Conservation (phyloP, 1,140 invertebrate genomes). For the Lithobius niger region DNA sequence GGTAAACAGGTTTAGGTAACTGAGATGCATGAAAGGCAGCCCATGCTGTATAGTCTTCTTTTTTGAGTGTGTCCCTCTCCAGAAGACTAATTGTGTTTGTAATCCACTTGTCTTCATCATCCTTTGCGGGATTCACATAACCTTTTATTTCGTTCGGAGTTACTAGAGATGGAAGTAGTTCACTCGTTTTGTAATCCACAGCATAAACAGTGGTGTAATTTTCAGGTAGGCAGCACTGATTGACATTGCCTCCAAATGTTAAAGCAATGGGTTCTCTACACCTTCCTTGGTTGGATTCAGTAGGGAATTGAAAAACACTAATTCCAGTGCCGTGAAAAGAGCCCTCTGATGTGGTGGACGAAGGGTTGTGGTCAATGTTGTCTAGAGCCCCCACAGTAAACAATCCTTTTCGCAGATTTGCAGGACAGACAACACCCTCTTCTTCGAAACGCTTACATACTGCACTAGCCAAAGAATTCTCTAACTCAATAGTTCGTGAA, state of each 20-base stretch:
- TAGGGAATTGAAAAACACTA: constrained; percentile 13
- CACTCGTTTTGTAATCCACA: neutral
- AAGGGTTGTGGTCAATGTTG: constrained; percentile 21
- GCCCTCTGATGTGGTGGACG: constrained; percentile 12
- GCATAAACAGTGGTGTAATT: neutral
- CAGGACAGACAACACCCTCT: neutral
- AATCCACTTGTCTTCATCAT: neutral
- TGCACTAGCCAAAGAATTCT: too few relatives aligned
- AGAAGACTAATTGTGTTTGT: neutral
- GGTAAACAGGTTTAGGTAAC: neutral
- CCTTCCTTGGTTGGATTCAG: constrained; percentile 3
- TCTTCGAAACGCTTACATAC: too few relatives aligned
- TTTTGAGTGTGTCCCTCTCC: neutral
- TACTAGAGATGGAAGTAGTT: neutral
- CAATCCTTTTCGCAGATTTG: neutral
- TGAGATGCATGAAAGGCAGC: neutral
- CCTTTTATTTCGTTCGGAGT: neutral
- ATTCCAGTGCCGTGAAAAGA: constrained; percentile 20
- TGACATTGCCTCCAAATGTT: neutral
- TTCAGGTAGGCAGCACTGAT: neutral
- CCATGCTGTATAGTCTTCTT: neutral
- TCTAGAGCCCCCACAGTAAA: constrained; percentile 12
- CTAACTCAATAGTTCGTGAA: too few relatives aligned
- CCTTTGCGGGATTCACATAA: neutral
- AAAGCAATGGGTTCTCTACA: constrained; percentile 1